Evolutionary conservation across 2,113 vertebrate species (phyloP).

Genomic region (Promerops cafer): DNA sequence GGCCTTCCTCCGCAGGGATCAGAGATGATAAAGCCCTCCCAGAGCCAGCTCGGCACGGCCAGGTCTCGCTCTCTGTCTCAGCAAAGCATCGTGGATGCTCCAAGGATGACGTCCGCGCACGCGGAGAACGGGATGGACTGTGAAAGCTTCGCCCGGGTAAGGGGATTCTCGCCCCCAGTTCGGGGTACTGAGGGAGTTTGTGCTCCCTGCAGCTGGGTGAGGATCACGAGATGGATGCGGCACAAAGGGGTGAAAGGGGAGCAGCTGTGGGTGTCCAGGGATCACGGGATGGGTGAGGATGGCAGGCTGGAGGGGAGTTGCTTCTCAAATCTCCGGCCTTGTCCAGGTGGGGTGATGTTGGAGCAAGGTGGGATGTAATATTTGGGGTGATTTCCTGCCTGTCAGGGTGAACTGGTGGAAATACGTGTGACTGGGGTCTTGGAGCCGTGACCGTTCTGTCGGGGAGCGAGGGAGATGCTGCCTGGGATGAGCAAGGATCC

Average conservation of each 20-base stretch:
- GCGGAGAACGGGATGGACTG: neutral
- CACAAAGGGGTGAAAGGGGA: neutral
- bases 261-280: neutral
- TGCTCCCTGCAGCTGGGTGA: neutral
- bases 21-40: constrained; percentile 22
- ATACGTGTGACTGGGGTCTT: rapidly evolving
- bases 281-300: rapidly evolving
- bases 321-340: neutral
- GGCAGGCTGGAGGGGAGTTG: neutral
- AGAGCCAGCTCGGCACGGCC: neutral
- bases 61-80: neutral
- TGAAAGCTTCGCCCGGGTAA: neutral
- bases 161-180: neutral
- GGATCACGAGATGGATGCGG: rapidly evolving
- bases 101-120: neutral
- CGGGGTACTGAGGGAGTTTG: neutral
- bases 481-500: neutral
- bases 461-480: neutral
- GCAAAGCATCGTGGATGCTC: neutral
- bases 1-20: neutral
- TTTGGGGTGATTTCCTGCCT: neutral
- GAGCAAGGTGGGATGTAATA: neutral
- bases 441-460: neutral
- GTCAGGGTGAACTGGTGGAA: neutral
- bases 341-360: rapidly evolving